Base-by-base conservation (phyloP, 2,888 invertebrate genomes). In the Polydrusus cervinus region DNA sequence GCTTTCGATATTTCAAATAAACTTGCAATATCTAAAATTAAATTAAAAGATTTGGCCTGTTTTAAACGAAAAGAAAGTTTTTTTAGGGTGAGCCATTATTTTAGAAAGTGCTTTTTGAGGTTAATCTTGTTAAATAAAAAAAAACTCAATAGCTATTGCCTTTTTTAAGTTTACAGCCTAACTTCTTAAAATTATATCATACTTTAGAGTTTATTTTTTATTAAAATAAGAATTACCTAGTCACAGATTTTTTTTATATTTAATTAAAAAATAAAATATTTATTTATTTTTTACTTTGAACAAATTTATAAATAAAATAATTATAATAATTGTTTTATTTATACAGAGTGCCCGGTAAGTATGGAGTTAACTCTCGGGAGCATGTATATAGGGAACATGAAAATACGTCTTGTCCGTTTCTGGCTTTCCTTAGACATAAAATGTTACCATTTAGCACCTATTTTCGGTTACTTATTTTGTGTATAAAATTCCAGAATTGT, bases 1-100 rank as follows among this genome's bases (percentile, higher is more conserved):
- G 55, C 34, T 55, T 34, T 34, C 55, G 55, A 55, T 55, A 55
- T 55, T 55, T 55, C 34, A 55, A 55, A 34, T 55, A 55, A 55
- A 55, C 55, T 34, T 55, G n/a, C 14, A 55, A 34, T 30, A 55
- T 55, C 14, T 14, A 34, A 34, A 55, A 55, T 55, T 55, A 55
- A 55, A 34, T 55, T 14, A 55, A 55, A 55, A 55, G 34, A 14
- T 55, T 34, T n/a, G 20, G 34, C 10, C 14, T 34, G 34, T 34
- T 34, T 55, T 8, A 55, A 34, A 55, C 14, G 55, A 34, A 55
- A 55, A 55, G 14, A 34, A 55, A 14, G 3, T 55, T 55, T 55
- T 55, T 55, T 30, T 30, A 55, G 34, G 30, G 34, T 34, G 34
- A 34, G 9, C 55, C 18, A 8, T 55, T 55, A 55, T 55, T 55